phyloP scores from a whole-genome alignment of 2,797 vertebrate genomes.

The Chrosomus eos region DNA sequence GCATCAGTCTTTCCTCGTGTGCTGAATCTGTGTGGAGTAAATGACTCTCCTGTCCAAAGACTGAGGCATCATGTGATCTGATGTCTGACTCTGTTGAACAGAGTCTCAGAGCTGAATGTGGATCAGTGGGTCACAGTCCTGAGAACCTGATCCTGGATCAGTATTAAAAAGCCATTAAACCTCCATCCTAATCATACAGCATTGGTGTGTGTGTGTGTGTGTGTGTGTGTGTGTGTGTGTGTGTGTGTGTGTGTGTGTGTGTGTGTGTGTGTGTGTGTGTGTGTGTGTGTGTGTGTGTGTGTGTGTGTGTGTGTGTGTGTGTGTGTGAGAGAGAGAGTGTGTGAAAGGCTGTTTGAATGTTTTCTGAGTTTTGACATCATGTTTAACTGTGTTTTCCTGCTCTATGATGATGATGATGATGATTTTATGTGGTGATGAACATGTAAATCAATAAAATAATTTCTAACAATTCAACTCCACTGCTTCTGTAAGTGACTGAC shows the following conservation, averaged over 20 bases:
- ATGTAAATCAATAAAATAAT: slow-evolving; percentile 35
- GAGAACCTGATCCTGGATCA: not conserved
- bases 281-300: not conserved
- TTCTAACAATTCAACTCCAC: slow-evolving; percentile 15
- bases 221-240: not conserved
- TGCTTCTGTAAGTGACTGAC: not conserved
- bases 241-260: not conserved
- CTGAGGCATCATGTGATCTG: not conserved
- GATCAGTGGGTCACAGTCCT: not conserved
- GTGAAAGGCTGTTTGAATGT: not conserved
- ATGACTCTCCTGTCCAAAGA: not conserved
- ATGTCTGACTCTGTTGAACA: not conserved
- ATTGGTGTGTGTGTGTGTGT: not conserved
- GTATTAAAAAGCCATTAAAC: slow-evolving; percentile 29
- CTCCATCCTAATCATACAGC: not conserved
- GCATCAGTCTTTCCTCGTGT: not conserved
- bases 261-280: not conserved
- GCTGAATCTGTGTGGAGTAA: not conserved
- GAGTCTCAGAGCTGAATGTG: not conserved
- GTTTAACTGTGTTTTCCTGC: not conserved
- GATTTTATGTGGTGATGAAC: slow-evolving; percentile 20
- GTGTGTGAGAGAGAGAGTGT: not conserved
- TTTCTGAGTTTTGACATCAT: slow-evolving; percentile 18
- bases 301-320: not conserved
- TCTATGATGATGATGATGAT: slow-evolving; percentile 13